phyloP scores from a whole-genome alignment of 2,797 vertebrate genomes.

The Lacerta viridis region DNA sequence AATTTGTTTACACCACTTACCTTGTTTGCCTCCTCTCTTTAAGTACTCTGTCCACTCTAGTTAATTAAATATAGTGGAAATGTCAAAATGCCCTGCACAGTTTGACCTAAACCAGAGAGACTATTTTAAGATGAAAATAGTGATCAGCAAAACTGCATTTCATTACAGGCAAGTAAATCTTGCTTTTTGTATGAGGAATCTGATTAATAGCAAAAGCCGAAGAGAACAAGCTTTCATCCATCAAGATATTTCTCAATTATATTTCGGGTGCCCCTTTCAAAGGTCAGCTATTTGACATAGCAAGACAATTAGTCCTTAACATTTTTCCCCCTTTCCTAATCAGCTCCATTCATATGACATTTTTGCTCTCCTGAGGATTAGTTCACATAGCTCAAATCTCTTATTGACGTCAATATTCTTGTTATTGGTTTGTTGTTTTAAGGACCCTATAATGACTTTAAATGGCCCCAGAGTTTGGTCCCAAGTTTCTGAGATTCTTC shows the following conservation, averaged over 20 bases:
- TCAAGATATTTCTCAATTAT: slow-evolving; percentile 13
- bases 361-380: neutral
- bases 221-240: neutral
- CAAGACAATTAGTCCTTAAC: neutral
- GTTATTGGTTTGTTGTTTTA: neutral
- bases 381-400: neutral
- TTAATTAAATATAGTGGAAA: slow-evolving; percentile 21
- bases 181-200: slow-evolving; percentile 14
- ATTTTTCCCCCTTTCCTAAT: neutral
- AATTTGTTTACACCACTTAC: slow-evolving; percentile 16
- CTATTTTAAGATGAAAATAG: slow-evolving; percentile 46
- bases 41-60: neutral
- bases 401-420: neutral
- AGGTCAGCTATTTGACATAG: neutral
- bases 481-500: neutral
- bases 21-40: slow-evolving; percentile 26
- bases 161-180: slow-evolving; percentile 18
- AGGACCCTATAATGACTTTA: neutral
- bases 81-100: slow-evolving; percentile 4
- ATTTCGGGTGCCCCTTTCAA: neutral
- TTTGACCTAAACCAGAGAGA: slow-evolving; percentile 34
- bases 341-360: neutral
- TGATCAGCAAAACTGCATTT: slow-evolving; percentile 10
- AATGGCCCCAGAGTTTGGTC: neutral
- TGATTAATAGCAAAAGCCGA: slow-evolving; percentile 2